phyloP scores from a whole-genome alignment of 1,140 invertebrate genomes.

The Schlechtendalia chinensis region DNA sequence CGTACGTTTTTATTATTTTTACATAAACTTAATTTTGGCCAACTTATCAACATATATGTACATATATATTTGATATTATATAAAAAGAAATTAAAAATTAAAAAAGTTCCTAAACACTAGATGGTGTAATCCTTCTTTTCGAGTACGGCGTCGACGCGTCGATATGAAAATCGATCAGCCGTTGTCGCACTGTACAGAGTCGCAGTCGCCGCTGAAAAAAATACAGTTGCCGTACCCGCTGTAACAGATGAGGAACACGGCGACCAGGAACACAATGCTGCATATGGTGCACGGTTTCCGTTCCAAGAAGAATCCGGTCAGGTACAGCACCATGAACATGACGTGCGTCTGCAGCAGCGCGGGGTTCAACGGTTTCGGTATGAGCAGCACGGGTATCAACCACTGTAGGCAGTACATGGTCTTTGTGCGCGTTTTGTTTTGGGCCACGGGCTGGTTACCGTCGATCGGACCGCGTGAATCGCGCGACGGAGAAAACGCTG shows the following conservation, averaged over 20 bases:
- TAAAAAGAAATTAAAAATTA: background rate
- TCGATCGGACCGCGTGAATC: no score
- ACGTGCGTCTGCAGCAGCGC: slow-evolving; percentile 92
- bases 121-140: slow-evolving; percentile 16
- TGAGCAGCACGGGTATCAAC: slow-evolving; percentile 92
- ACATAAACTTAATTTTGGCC: slow-evolving; percentile 22
- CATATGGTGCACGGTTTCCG: slow-evolving; percentile 96
- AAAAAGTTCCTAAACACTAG: slow-evolving; percentile 20
- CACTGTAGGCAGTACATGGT: slow-evolving; percentile 98
- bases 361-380: slow-evolving; percentile 95
- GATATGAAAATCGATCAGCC: slow-evolving; percentile 55
- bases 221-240: slow-evolving; percentile 92
- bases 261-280: slow-evolving; percentile 86
- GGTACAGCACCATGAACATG: slow-evolving; percentile 92
- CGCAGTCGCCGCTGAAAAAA: slow-evolving; percentile 81
- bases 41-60: background rate
- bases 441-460: background rate
- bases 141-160: background rate
- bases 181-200: slow-evolving; percentile 70
- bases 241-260: slow-evolving; percentile 92
- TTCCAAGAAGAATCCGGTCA: slow-evolving; percentile 91
- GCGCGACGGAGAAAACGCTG: no score
- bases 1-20: background rate
- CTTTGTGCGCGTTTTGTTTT: background rate
- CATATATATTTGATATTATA: no score